Conservation (phyloP, 2,797 vertebrate genomes). For the Myotis pilosus region DNA sequence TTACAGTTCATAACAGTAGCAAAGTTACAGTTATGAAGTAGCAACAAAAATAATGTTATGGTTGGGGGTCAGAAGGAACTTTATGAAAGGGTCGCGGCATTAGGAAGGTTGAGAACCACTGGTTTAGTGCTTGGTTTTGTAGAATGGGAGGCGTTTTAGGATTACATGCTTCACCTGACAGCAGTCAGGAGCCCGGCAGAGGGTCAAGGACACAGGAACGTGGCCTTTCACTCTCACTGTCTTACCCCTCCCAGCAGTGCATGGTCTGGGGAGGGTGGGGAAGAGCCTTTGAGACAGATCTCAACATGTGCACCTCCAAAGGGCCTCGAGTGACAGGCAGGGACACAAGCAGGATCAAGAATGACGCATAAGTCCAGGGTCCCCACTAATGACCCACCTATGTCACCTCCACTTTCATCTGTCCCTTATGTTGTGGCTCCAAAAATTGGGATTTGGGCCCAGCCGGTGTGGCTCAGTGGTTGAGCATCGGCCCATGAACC, state of each 20-base stretch:
- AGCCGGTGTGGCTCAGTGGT: too few relatives aligned
- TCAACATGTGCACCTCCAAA: not conserved
- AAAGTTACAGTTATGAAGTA: too few relatives aligned
- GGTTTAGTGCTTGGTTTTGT: not conserved
- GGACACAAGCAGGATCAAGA: not conserved
- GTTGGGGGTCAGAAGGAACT: too few relatives aligned
- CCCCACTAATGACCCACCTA: too few relatives aligned
- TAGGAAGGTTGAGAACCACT: too few relatives aligned
- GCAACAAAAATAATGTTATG: too few relatives aligned
- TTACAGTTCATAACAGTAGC: too few relatives aligned
- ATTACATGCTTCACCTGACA: rapidly evolving
- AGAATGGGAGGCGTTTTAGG: not conserved
- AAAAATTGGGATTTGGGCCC: too few relatives aligned
- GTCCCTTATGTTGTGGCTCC: not conserved
- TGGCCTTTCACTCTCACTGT: rapidly evolving
- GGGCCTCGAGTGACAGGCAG: not conserved
- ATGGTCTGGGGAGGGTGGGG: not conserved
- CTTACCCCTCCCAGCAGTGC: rapidly evolving
- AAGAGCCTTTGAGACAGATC: not conserved
- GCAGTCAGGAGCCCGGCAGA: not conserved
- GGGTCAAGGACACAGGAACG: rapidly evolving
- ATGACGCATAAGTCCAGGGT: not conserved
- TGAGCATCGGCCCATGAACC: too few relatives aligned
- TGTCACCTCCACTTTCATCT: not conserved
- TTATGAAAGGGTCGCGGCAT: too few relatives aligned